Base-by-base conservation (phyloP, 2,113 vertebrate species). In the Podilymbus podiceps region DNA sequence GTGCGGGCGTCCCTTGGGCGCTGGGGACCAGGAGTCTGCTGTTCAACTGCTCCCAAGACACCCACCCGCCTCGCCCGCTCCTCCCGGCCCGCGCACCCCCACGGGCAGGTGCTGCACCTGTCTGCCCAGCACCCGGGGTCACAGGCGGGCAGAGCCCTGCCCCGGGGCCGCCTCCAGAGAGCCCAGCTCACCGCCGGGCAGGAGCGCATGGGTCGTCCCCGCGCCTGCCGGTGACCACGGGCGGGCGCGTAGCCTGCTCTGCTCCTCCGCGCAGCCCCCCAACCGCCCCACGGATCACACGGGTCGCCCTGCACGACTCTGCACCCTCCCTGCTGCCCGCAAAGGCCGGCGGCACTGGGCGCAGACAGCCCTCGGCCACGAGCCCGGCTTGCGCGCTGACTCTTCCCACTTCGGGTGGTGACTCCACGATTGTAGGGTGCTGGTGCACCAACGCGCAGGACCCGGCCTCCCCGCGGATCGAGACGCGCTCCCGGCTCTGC, bases 321-420 rank as follows among this genome's bases (percentile, higher is more conserved):
- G 62, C 21, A 25, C 17, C 13, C 21, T 35, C 21, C 21, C 27
- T 35, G 24, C 56, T 5, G 55, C 69, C 49, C 5, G 27, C 40
- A 33, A 25, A 17, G 40, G 3, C 4, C 3, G 23, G 15, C 2
- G 3, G 30, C 58, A 30, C 33, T 30, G 24, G 11, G 35, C 3
- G 2, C 18, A 8, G 28, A 4, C 23, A 56, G 35, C 46, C 30
- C 44, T 53, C 2, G 3, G 31, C 31, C 55, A 33, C 2, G 1
- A n/a, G 31, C 7, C 13, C 0, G 0, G 53, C 6, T 21, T 14
- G 8, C 5, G 40, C 2, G 2, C 1, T 1, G 1, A 40, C n/a
- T 52, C 17, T 66, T 80, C 40, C 33, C 23, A 9, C 24, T 22
- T 4, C 3, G 53, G 24, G 30, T 24, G 38, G 30, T 6, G 60